Evolutionary conservation across 2,113 vertebrate genomes (phyloP).

Genomic region (Hydrolagus affinis): DNA sequence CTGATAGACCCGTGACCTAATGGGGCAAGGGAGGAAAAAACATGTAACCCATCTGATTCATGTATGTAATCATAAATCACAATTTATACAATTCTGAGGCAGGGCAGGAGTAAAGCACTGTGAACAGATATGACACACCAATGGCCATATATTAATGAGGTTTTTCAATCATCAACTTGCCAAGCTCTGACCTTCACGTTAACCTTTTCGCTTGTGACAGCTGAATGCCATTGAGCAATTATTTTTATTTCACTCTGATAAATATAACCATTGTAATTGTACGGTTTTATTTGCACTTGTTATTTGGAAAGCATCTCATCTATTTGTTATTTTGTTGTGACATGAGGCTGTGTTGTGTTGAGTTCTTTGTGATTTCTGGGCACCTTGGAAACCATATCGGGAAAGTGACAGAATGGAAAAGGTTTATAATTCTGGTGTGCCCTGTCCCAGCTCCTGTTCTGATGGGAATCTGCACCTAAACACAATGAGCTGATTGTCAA

Average conservation of each 20-base stretch:
- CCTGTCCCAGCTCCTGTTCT: background rate
- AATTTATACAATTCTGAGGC: background rate
- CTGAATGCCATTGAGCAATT: background rate
- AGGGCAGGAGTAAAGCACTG: background rate
- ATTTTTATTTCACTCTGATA: background rate
- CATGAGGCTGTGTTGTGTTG: background rate
- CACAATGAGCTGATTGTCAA: background rate
- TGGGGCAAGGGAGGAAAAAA: background rate
- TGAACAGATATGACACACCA: background rate
- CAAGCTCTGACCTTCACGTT: background rate
- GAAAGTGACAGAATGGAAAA: background rate
- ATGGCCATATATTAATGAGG: background rate
- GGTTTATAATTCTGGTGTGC: background rate
- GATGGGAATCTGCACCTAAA: background rate
- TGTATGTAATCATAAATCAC: background rate
- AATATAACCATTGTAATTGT: background rate
- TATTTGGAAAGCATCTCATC: background rate
- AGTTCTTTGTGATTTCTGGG: slow-evolving; percentile 1
- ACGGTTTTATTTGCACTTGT: background rate
- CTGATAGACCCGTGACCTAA: background rate
- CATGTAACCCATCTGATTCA: background rate
- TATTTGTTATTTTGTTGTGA: background rate
- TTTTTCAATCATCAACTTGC: background rate
- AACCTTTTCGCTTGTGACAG: background rate
- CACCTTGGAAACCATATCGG: background rate